Evolutionary conservation across 1,140 invertebrate genomes (phyloP).

Genomic region (Mercenaria mercenaria): DNA sequence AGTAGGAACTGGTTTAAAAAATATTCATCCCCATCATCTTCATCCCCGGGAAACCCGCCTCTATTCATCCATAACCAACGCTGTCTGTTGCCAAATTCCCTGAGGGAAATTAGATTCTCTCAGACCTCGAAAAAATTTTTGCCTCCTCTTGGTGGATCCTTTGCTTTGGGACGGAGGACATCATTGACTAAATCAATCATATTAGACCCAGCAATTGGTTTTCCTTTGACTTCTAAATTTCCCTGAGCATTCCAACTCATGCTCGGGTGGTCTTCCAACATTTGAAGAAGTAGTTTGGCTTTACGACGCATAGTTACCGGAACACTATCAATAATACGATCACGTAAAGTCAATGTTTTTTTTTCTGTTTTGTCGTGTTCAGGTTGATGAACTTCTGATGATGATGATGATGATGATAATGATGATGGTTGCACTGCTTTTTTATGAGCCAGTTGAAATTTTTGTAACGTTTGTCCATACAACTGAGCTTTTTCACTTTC

Average conservation of each 20-base stretch:
- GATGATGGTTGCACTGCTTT: too few relatives aligned
- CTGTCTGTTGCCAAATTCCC: background rate
- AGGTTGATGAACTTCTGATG: background rate
- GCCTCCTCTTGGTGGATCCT: background rate
- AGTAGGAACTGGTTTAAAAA: background rate
- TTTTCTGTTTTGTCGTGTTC: background rate
- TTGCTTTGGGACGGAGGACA: background rate
- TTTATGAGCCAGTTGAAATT: slow-evolving; percentile 12
- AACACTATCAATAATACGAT: background rate
- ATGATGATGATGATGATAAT: background rate
- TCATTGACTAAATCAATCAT: slow-evolving; percentile 19
- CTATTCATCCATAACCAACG: background rate
- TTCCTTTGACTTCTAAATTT: background rate
- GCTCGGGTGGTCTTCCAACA: background rate
- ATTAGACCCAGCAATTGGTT: background rate
- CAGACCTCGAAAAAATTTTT: background rate
- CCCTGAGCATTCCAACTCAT: background rate
- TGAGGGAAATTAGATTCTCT: background rate
- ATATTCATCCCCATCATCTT: background rate
- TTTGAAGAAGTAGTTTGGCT: background rate
- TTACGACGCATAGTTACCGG: background rate
- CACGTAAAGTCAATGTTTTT: background rate
- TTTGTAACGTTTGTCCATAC: background rate
- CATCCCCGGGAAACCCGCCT: background rate
- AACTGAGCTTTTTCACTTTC: slow-evolving; percentile 11